Conservation (phyloP, 2,113 vertebrate genomes). For the Eclectus roratus region DNA sequence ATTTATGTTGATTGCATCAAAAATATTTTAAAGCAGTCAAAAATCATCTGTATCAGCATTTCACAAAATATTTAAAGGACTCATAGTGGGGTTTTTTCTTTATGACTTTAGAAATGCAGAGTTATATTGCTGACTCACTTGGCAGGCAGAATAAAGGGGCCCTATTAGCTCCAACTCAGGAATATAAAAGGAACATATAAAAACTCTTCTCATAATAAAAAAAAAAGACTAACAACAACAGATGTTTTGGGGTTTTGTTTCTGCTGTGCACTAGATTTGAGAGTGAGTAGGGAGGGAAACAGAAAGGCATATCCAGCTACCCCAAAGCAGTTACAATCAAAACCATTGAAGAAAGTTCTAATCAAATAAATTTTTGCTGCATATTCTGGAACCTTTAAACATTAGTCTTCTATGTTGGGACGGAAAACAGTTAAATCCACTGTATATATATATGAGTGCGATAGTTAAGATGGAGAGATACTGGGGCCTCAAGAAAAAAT, state of each 20-base stretch:
- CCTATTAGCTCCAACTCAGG: neutral
- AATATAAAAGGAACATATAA: slow-evolving; percentile 22
- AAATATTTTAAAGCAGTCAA: neutral
- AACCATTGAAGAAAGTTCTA: neutral
- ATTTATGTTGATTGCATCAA: neutral
- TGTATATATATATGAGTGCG: neutral
- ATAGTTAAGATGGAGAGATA: neutral
- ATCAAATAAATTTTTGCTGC: neutral
- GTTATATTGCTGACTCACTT: slow-evolving; percentile 2
- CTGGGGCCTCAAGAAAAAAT: neutral
- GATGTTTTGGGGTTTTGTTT: neutral
- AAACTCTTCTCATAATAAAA: neutral
- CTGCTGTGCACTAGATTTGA: neutral
- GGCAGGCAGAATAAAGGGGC: neutral
- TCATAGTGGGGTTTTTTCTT: neutral
- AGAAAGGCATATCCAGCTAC: neutral
- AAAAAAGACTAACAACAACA: neutral
- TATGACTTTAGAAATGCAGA: neutral
- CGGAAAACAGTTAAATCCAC: neutral
- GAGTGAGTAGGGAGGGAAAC: neutral
- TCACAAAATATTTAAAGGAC: neutral
- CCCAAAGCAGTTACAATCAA: neutral
- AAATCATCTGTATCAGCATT: neutral
- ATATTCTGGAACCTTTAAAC: neutral
- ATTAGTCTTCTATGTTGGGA: neutral